phyloP scores from a whole-genome alignment of 1,140 invertebrate genomes.

The Rhagoletis pomonella region DNA sequence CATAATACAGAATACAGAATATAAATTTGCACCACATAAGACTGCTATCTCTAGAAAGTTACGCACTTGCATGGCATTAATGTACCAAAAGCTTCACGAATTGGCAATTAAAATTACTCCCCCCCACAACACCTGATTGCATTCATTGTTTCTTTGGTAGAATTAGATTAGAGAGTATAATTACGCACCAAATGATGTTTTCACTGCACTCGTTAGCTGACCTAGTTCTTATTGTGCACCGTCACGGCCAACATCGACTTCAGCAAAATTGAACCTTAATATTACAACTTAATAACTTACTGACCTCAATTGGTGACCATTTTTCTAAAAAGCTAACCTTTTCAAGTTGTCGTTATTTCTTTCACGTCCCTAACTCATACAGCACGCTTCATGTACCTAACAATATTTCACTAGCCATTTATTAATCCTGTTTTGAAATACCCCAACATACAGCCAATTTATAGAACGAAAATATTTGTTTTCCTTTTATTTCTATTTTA shows the following conservation, averaged over 20 bases:
- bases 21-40: neutral
- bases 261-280: neutral
- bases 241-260: neutral
- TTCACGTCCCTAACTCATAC: neutral
- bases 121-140: neutral
- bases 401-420: neutral
- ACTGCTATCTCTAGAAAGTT: neutral
- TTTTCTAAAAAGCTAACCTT: neutral
- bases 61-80: slow-evolving; percentile 17
- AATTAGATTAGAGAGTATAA: neutral
- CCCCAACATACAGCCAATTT: neutral
- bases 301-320: neutral
- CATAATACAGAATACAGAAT: neutral
- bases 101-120: neutral
- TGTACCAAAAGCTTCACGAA: neutral
- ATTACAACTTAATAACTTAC: neutral
- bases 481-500: slow-evolving; percentile 56
- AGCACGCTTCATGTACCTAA: slow-evolving; percentile 45
- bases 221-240: neutral
- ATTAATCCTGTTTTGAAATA: neutral
- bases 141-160: slow-evolving; percentile 18
- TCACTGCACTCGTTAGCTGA: slow-evolving; percentile 30
- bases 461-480: slow-evolving; percentile 26
- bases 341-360: neutral
- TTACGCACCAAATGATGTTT: slow-evolving; percentile 10